phyloP scores from a whole-genome alignment of 1,140 invertebrate species.

The Fopius arisanus region DNA sequence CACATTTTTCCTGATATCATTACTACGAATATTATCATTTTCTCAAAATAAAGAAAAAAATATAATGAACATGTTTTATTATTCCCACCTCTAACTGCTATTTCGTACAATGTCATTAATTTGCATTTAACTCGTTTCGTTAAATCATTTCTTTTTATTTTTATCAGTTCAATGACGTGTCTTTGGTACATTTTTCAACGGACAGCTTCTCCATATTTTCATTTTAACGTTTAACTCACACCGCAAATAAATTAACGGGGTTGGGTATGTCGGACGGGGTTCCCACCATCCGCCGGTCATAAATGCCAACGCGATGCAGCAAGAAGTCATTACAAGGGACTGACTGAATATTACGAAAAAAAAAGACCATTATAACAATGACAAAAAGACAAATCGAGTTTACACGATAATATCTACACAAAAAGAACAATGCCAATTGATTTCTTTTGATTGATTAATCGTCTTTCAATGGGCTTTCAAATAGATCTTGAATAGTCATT shows the following conservation, averaged over 20 bases:
- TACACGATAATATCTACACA: background rate
- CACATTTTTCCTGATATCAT: too few relatives aligned
- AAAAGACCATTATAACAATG: background rate
- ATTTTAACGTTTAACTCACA: conserved; percentile 23
- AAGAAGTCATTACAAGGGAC: background rate
- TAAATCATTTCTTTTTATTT: conserved; percentile 42
- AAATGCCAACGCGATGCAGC: conserved; percentile 20
- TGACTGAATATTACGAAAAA: background rate
- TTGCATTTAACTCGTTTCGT: conserved; percentile 23
- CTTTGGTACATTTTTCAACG: conserved; percentile 62
- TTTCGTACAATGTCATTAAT: background rate
- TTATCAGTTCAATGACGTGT: conserved; percentile 56
- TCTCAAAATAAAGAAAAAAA: too few relatives aligned
- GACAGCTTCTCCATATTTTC: conserved; percentile 55
- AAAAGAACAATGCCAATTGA: background rate
- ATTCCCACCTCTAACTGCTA: background rate
- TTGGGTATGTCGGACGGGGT: conserved; percentile 39
- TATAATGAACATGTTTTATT: background rate
- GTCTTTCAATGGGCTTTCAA: background rate
- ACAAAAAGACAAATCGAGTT: background rate
- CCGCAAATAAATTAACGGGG: background rate
- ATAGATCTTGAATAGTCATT: background rate
- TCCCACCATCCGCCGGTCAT: conserved; percentile 46
- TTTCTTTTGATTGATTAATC: background rate
- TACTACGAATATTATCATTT: too few relatives aligned